phyloP scores from a whole-genome alignment of 2,113 vertebrate genomes.

The Eurystomus gularis region DNA sequence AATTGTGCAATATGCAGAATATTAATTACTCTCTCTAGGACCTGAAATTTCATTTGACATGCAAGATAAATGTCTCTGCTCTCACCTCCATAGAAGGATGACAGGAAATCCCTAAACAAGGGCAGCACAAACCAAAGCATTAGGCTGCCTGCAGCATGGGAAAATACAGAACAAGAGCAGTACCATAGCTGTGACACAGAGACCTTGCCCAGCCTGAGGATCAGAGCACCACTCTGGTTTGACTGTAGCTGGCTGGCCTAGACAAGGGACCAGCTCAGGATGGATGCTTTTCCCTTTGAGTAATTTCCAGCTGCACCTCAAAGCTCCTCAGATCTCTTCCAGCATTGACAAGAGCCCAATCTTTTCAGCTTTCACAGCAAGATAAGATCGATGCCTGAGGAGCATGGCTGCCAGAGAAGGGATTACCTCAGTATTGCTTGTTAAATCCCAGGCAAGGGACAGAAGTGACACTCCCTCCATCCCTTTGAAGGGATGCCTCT shows the following conservation, averaged over 20 bases:
- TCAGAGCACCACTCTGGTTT: background rate
- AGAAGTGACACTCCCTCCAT: background rate
- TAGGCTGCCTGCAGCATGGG: background rate
- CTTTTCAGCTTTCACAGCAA: background rate
- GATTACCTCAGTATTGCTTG: background rate
- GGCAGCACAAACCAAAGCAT: background rate
- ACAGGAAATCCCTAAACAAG: background rate
- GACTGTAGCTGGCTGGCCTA: background rate
- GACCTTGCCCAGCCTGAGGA: background rate
- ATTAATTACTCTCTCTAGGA: background rate
- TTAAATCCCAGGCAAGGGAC: background rate
- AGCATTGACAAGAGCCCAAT: background rate
- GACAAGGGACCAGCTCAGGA: background rate
- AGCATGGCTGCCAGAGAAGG: background rate
- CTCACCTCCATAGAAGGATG: background rate
- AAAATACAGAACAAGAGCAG: background rate
- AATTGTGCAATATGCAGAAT: background rate
- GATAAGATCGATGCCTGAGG: slow-evolving; percentile 32
- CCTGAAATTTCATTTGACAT: background rate
- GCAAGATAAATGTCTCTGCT: background rate
- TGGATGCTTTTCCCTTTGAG: background rate
- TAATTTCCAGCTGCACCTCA: background rate
- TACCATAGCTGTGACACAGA: no score
- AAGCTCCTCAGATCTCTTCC: background rate
- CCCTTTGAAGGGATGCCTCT: background rate